Base-by-base conservation (phyloP, 2,113 vertebrate species). In the Suricata suricatta region DNA sequence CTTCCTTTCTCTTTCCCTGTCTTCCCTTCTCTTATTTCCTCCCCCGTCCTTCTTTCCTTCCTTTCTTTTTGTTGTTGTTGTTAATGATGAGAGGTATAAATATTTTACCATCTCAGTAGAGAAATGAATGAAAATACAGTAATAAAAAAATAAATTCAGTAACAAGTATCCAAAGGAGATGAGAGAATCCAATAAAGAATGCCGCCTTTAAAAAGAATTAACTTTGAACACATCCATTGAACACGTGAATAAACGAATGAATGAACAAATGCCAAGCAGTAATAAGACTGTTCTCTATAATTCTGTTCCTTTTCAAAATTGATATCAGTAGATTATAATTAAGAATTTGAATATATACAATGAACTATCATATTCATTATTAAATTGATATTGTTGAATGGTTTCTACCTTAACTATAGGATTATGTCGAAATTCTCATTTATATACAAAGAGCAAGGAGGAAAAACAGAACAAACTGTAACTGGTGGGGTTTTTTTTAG, bases 321-420 rank as follows among this genome's bases (percentile, higher is more conserved):
- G 72, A 88, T 27, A 72, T 27, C 41, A 69, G 38, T 76, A 11
- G 27, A 21, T 87, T 92, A 94, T 27, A 69, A 54, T 83, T 13
- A 81, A 33, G 31, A 54, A 79, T 10, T 12, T 79, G 47, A 27
- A 57, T 47, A 50, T 3, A 64, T 41, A 33, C 23, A 80, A 92
- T 66, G 87, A 92, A 54, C 23, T 35, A 12, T 81, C 63, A n/a
- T 88, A 47, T 69, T 88, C 47, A 88, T 66, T 54, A 83, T 92
- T 92, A 96, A 96, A 90, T 66, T 94, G 66, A 79, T 80, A 84
- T 81, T 74, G 29, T 57, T 88, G 88, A 84, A 33, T 64, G 54
- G 35, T 35, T 96, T 3, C 3, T 88, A 35, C 68, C 54, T 77
- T 81, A 88, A 50, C 57, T 57, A 63, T 54, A 88, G 35, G 63